Conservation (phyloP, 2,113 vertebrate genomes). For the Hydrolagus affinis region DNA sequence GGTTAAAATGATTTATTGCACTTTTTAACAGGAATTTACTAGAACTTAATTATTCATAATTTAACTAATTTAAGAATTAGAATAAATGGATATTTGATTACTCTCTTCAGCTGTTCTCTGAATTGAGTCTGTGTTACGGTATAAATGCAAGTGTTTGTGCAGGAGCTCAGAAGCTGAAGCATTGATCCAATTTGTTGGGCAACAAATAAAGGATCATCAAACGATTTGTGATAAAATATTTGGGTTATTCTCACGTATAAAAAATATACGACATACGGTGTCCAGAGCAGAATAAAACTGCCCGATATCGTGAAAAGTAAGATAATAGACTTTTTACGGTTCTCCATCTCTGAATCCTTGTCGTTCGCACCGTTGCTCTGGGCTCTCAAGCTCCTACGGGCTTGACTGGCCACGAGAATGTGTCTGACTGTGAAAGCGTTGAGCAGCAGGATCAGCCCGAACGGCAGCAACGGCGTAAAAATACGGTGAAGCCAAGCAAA, state of each 20-base stretch:
- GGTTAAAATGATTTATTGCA: no score
- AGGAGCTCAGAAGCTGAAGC: constrained; percentile 35
- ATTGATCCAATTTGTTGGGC: constrained; percentile 35
- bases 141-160: constrained; percentile 37
- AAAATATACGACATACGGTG: constrained; percentile 35
- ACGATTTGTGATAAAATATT: constrained; percentile 33
- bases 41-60: background rate
- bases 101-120: constrained; percentile 29
- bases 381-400: constrained; percentile 25
- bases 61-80: background rate
- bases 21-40: no score
- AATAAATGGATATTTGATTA: background rate
- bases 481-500: constrained; percentile 37
- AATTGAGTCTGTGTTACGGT: constrained; percentile 34
- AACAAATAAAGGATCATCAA: constrained; percentile 34
- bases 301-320: constrained; percentile 35
- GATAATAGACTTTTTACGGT: constrained; percentile 35
- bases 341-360: constrained; percentile 34
- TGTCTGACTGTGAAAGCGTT: constrained; percentile 35
- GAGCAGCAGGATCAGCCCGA: constrained; percentile 32
- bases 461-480: constrained; percentile 34
- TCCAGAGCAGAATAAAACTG: constrained; percentile 35
- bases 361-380: background rate
- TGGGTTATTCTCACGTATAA: constrained; percentile 34
- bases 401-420: constrained; percentile 30